Evolutionary conservation across 2,888 invertebrate species (phyloP), one percentile per base, ranked within the genome.

Genomic region (Dolichopus griseipennis): DNA sequence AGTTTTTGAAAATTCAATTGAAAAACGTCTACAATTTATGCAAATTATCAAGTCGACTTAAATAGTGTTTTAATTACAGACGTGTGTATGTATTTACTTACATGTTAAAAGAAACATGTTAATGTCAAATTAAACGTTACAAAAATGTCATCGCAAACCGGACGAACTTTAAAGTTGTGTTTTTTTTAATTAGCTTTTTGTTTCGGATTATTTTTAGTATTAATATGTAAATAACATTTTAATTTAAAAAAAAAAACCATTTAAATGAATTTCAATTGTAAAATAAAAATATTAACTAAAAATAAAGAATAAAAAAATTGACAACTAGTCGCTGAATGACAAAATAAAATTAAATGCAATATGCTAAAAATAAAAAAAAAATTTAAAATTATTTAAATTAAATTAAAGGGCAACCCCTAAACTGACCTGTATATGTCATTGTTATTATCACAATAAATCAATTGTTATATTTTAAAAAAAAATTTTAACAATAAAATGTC

Each of bases 391-490:
- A 52, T 6, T 52, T 18, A 52, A 52, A 52, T 52, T n/a, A 52
- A 52, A 52, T 52, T 52, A 15, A 52, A 52, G 52, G 52, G 52
- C 52, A 52, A 52, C 41, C 18, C 2, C 52, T n/a, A 52, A 2
- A 7, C 8, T 41, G 12, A 41, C 9, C 52, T 52, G 37, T 5
- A 15, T 43, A 52, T 52, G 52, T 52, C 52, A 52, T 52, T 52
- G 52, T 52, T 18, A 52, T 52, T 52, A n/a, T 52, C 52, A 52
- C 15, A 52, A 52, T 52, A 52, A 52, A 52, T 52, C 52, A 52
- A 52, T 52, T 52, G 52, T 52, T 52, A 52, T 52, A 4, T 12
- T 6, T 52, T 41, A 7, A 41, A 12, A 41, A 7, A 41, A 12
- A 41, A 41, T 41, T 41, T 12, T 52, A 7, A 52, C 15, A 52